Evolutionary conservation across 2,888 invertebrate species (phyloP).

Genomic region (Agrenia bidenticulata): DNA sequence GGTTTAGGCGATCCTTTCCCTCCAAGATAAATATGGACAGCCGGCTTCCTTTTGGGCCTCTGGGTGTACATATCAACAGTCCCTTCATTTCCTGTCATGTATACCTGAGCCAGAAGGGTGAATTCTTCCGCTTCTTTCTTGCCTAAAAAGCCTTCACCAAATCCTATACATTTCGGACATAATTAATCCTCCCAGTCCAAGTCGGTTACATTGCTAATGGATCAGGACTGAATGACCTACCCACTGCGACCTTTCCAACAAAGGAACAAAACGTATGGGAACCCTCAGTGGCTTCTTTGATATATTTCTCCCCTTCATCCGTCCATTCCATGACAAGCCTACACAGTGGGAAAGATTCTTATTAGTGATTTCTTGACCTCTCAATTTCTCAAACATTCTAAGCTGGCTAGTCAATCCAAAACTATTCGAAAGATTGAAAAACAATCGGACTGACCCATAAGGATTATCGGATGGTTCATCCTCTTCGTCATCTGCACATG

Average conservation of each 20-base stretch:
- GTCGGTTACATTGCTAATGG: neutral
- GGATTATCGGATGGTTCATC: conserved; percentile 55
- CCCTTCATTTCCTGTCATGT: conserved; percentile 39
- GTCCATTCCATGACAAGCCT: conserved; percentile 40
- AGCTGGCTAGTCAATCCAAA: neutral
- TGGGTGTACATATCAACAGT: conserved; percentile 39
- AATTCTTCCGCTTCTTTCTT: conserved; percentile 22
- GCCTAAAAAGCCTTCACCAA: conserved; percentile 39
- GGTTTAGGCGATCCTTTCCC: conserved; percentile 14
- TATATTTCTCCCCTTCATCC: conserved; percentile 22
- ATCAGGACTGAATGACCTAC: conserved; percentile 22
- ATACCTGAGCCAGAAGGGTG: conserved; percentile 30
- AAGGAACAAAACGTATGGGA: conserved; percentile 26
- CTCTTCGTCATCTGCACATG: conserved; percentile 51
- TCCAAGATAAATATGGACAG: conserved; percentile 28
- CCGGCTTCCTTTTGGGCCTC: conserved; percentile 32
- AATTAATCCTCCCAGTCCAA: neutral
- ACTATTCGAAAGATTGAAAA: neutral
- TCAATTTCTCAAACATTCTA: neutral
- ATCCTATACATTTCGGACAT: conserved; percentile 26
- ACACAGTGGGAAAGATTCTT: conserved; percentile 19
- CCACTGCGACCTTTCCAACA: conserved; percentile 43
- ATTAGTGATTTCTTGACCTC: neutral
- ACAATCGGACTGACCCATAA: conserved; percentile 57
- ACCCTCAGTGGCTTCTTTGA: conserved; percentile 20